Evolutionary conservation across 92 coral and sea anemone species (phyloP).

Genomic region (Nematostella vectensis): DNA sequence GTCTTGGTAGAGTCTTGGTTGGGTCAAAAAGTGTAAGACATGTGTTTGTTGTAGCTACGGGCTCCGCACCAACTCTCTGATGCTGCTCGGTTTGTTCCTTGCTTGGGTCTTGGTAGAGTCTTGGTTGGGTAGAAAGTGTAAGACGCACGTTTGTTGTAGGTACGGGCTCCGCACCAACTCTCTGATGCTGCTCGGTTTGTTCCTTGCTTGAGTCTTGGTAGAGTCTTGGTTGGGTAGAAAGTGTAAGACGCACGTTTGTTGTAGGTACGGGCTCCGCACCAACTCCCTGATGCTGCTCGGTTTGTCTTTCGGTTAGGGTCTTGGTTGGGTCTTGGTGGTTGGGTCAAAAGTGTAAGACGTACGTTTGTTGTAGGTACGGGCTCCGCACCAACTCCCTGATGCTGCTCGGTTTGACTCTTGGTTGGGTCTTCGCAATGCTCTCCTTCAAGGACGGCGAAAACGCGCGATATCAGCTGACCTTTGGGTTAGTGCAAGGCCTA

Average conservation of each 20-base stretch:
- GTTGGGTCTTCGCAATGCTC: slow-evolving; percentile 69
- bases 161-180: slow-evolving; percentile 70
- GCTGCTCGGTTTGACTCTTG: slow-evolving; percentile 64
- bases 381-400: slow-evolving; percentile 63
- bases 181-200: slow-evolving; percentile 54
- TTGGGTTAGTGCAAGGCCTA: slow-evolving; percentile 68
- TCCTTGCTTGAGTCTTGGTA: slow-evolving; percentile 73
- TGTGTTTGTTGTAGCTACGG: too few relatives aligned
- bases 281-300: slow-evolving; percentile 63
- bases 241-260: too few relatives aligned
- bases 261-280: slow-evolving; percentile 70
- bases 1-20: too few relatives aligned
- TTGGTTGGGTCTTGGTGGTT: too few relatives aligned
- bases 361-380: too few relatives aligned
- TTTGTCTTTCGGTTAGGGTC: too few relatives aligned
- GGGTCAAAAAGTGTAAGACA: too few relatives aligned
- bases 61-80: slow-evolving; percentile 57
- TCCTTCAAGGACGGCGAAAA: slow-evolving; percentile 42
- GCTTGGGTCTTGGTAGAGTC: slow-evolving; percentile 77
- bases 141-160: too few relatives aligned
- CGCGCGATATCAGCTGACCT: slow-evolving; percentile 51
- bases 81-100: slow-evolving; percentile 64
- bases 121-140: too few relatives aligned
- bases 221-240: too few relatives aligned
- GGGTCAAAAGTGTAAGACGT: too few relatives aligned